phyloP scores from a whole-genome alignment of 2,888 invertebrate species.

The Reticulitermes lucifugus region DNA sequence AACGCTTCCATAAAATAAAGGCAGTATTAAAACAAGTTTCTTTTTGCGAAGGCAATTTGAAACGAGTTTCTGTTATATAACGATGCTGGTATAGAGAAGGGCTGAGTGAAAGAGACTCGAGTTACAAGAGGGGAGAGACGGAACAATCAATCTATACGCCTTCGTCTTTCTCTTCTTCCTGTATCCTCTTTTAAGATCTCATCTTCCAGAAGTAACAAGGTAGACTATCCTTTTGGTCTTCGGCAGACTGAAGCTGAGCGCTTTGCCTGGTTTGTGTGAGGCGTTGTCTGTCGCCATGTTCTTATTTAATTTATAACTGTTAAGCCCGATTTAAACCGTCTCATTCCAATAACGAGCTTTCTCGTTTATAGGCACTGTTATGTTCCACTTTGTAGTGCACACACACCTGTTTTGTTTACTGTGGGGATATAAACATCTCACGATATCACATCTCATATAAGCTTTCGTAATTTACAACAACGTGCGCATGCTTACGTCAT shows the following conservation, averaged over 20 bases:
- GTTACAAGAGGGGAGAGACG: not conserved
- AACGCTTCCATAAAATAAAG: not conserved
- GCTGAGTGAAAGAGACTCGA: conserved; percentile 6
- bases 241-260: not conserved
- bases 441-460: too few species aligned
- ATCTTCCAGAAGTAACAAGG: conserved; percentile 6
- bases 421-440: too few species aligned
- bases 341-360: too few species aligned
- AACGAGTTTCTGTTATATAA: not conserved
- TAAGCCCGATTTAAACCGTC: not conserved
- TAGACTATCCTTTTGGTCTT: not conserved
- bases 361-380: too few species aligned
- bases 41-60: not conserved
- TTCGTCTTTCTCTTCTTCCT: not conserved
- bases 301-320: not conserved
- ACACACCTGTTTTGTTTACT: too few species aligned
- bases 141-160: conserved; percentile 11
- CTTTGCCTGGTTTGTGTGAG: not conserved
- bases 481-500: too few species aligned
- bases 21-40: conserved; percentile 16
- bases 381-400: too few species aligned
- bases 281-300: not conserved
- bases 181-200: not conserved
- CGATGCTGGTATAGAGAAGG: not conserved
- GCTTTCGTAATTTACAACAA: too few species aligned